Evolutionary conservation across 1,140 invertebrate species (phyloP), one percentile per base, ranked within the genome.

Genomic region (Globodera ellingtonae): DNA sequence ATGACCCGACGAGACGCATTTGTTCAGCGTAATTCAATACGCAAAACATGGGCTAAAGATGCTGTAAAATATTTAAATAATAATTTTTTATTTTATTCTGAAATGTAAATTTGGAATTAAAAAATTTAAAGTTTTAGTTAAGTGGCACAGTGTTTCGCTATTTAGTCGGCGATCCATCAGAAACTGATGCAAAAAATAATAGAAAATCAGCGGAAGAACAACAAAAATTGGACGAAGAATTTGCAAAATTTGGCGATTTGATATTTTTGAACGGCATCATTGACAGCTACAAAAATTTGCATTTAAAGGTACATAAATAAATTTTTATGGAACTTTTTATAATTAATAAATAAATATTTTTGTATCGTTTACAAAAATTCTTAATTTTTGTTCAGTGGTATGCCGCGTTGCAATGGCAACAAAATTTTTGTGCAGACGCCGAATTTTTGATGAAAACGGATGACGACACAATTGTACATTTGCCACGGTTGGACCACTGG

Each of bases 401-500:
- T 50, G 75, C 75, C 21, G 75, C 75, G 18, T 62, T 77, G 5
- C 44, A 77, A 77, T 77, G 75, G 75, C 75, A 77, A 77, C 75
- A 77, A 48, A 35, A 24, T 44, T 77, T 77, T 69, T 77, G 75
- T 48, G 10, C 59, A 35, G 8, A n/a, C 46, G 65, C 75, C 24
- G 48, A 77, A 66, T 77, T 21, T 44, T 62, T 77, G 48, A 77
- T 77, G 75, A 77, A 77, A 66, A 65, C 75, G 10, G 75, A 77
- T 46, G 75, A 77, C 48, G 75, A 77, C 69, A 77, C 75, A 46
- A n/a, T 77, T 13, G 75, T 77, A 44, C 75, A 77, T 69, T 66
- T 77, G 13, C 75, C 75, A 48, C 65, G 75, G 46, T 62, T 77
- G 48, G 69, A 77, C 50, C 44, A 69, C 24, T 77, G 75, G 75